Base-by-base conservation (phyloP, 2,797 vertebrate genomes). In the Spheniscus humboldti region DNA sequence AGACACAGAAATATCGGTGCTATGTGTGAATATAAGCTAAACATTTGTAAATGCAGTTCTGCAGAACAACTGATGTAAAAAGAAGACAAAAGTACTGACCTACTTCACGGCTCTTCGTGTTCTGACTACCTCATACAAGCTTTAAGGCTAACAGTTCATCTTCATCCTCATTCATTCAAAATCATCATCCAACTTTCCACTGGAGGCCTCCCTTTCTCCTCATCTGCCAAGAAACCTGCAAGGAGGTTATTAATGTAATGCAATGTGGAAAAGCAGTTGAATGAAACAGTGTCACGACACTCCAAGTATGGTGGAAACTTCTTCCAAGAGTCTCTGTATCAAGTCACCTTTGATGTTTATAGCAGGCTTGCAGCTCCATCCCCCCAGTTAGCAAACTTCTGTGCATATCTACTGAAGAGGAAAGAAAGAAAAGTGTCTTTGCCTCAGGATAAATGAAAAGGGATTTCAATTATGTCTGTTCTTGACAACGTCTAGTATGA, bases 111-210 rank as follows among this genome's bases (percentile, higher is more conserved):
- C n/a, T 95, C 93, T 92, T 94, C 60, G 0, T 80, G 79, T 94
- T 94, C 92, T 67, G 39, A 96, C 88, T 96, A 95, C 59, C 89
- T 94, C 75, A 92, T 69, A 93, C 85, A 95, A 96, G 71, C 86
- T 92, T 96, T 96, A 95, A 97, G 92, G 83, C 83, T 94, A 96
- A 94, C 60, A 88, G 92, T 83, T 96, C 88, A 83, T 92, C 88
- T 95, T 97, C 91, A 92, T 95, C 78, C 86, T 96, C 93, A 94
- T 91, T 95, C 86, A 94, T 92, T 96, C 94, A 96, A 94, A 97
- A 96, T 88, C 92, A 90, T 88, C 94, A 91, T 87, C 94, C 88
- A 96, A 63, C 84, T 94, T 97, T 91, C 76, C 86, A 69, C 80
- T 60, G 82, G 90, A 85, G 71, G 63, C 63, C 55, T 89, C 74